Percentiles rank a stretch among this genome's conserved stretches.
phyloP scores from a whole-genome alignment of 2,888 invertebrate genomes.

The Latheticus oryzae region DNA sequence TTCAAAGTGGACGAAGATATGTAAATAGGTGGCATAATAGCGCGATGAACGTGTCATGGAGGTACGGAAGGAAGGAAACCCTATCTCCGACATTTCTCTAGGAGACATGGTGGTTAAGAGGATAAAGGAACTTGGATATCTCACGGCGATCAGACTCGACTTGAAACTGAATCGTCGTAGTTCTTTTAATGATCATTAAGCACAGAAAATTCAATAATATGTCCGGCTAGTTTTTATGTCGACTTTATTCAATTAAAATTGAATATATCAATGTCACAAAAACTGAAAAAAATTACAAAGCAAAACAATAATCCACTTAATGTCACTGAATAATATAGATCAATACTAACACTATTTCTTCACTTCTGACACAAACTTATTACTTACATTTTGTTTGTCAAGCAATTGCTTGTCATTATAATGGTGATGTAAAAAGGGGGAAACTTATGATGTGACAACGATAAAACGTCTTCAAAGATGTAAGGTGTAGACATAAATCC shows the following conservation, averaged over 20 bases:
- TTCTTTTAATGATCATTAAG: slow-evolving; percentile 15
- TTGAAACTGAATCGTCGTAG: slow-evolving; percentile 23
- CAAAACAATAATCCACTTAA: slow-evolving; percentile 40
- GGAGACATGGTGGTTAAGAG: slow-evolving; percentile 61
- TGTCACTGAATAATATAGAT: slow-evolving; percentile 36
- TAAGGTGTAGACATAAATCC: slow-evolving; percentile 55
- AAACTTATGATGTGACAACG: slow-evolving; percentile 14
- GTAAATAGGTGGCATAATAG: slow-evolving; percentile 39
- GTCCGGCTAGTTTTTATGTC: slow-evolving; percentile 12
- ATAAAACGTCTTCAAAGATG: slow-evolving; percentile 17
- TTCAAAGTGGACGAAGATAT: slow-evolving; percentile 39
- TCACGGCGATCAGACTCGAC: slow-evolving; percentile 60
- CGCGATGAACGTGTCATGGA: slow-evolving; percentile 39
- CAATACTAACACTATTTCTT: slow-evolving; percentile 31
- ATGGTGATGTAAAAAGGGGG: slow-evolving; percentile 7
- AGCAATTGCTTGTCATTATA: slow-evolving; percentile 13
- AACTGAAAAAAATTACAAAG: slow-evolving; percentile 30
- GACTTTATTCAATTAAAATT: slow-evolving; percentile 32
- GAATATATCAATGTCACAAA: slow-evolving; percentile 38
- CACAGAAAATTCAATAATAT: slow-evolving; percentile 6
- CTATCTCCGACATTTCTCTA: slow-evolving; percentile 55
- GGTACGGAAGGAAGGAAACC: slow-evolving; percentile 62
- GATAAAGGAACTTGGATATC: slow-evolving; percentile 57
- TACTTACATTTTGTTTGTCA: slow-evolving; percentile 28
- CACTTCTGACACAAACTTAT: slow-evolving; percentile 32